These are phyloP conservation scores for Hemicentrotus pulcherrimus DNA, from an alignment of 35 echinoderm and acorn worm genomes.

Conservation along the genomic window DNA sequence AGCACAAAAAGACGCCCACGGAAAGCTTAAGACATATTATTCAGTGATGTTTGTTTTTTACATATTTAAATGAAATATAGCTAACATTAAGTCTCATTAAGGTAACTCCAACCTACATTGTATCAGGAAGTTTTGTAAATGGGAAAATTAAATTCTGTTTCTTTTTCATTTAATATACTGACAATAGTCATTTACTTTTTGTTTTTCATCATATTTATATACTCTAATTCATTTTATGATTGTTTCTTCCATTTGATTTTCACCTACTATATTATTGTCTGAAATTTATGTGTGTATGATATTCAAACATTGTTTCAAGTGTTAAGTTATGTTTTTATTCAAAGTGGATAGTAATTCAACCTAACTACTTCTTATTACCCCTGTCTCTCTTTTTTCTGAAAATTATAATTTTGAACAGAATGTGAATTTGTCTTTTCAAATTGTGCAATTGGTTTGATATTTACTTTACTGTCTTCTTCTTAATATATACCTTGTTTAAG, in stretches of 20 bases:
- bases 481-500: background rate
- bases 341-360: background rate
- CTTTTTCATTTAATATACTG: no score
- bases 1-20: no score
- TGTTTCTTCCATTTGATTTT: background rate
- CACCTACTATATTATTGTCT: background rate
- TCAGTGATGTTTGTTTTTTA: no score
- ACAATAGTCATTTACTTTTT: background rate
- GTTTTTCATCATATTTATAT: background rate
- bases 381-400: background rate
- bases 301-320: background rate
- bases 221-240: background rate
- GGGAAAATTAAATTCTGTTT: no score
- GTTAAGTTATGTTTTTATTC: background rate
- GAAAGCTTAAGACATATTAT: no score
- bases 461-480: background rate
- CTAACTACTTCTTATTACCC: background rate
- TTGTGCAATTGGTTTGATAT: background rate
- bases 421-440: background rate
- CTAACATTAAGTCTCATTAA: no score
- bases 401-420: background rate
- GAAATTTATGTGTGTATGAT: background rate
- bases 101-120: no score
- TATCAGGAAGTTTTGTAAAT: no score
- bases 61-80: no score